Base-by-base conservation (phyloP, 2,888 invertebrate genomes). In the Tanypteryx hageni region DNA sequence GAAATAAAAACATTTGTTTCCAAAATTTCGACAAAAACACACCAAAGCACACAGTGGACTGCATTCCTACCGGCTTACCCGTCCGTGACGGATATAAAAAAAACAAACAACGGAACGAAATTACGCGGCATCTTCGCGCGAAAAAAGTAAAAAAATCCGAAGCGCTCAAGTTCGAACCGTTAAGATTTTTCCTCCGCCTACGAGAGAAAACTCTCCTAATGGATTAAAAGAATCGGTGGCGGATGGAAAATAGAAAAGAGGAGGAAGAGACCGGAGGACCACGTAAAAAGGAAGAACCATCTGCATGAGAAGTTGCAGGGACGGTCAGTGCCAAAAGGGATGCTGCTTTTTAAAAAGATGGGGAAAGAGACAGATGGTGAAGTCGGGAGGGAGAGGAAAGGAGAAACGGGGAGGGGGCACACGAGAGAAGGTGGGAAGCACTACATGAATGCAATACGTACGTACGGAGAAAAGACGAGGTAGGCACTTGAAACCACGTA, bases 271-370 rank as follows among this genome's bases (percentile, higher is more conserved):
- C 4, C 56, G 56, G 11, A 27, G 76, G 18, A 18, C 18, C 5
- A 16, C n/a, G 57, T 44, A 11, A 57, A 56, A 56, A 10, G 59
- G 16, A 57, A 56, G 44, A 68, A n/a, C 18, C 89, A 89, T 89
- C 89, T 89, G 89, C 64, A 68, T 64, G 64, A 89, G 89, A 61
- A 22, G 56, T 57, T n/a, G 18, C 44, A 57, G 44, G 57, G n/a
- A 83, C 18, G 18, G 59, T 57, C 86, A 61, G 59, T 59, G 59
- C 64, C 31, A 61, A 89, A 59, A n/a, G 83, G 0, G 89, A 89
- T 44, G 86, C 61, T 8, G 83, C 5, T 83, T 57, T n/a, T 85
- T 85, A 27, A 44, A 57, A 56, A 83, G n/a, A n/a, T n/a, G 56
- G 16, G 64, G 16, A 82, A 58, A n/a, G 85, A 31, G 64, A 16